Percentiles rank a stretch among this genome's conserved stretches.
phyloP scores from a whole-genome alignment of 2,113 vertebrate species.

The Trematomus loennbergii region DNA sequence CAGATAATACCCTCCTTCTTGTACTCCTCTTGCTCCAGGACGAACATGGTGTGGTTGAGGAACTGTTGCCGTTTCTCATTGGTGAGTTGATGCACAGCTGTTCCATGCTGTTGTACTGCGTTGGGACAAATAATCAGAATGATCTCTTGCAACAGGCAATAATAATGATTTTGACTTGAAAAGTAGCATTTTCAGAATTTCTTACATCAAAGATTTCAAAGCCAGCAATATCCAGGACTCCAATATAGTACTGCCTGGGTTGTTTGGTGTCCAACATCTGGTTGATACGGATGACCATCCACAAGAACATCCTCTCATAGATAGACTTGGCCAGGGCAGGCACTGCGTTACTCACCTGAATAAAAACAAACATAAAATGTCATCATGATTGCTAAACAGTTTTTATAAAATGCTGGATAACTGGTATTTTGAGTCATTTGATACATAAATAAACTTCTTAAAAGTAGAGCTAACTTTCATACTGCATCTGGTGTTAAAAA shows the following conservation, averaged over 20 bases:
- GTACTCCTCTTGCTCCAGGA: slow-evolving; percentile 91
- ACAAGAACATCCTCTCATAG: slow-evolving; percentile 84
- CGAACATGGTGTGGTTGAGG: slow-evolving; percentile 89
- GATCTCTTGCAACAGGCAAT: neutral
- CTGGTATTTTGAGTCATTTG: neutral
- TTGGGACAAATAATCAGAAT: neutral
- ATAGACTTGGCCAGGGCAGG: slow-evolving; percentile 77
- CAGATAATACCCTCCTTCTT: slow-evolving; percentile 91
- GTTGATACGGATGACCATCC: slow-evolving; percentile 83
- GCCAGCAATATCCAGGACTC: slow-evolving; percentile 91
- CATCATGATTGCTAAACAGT: too few relatives aligned
- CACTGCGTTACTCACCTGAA: slow-evolving; percentile 71
- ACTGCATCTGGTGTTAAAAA: slow-evolving; percentile 28
- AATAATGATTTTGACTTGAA: neutral
- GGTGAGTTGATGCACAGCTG: slow-evolving; percentile 92
- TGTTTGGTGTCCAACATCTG: slow-evolving; percentile 83
- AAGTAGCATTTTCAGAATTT: too few relatives aligned
- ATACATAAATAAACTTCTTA: too few relatives aligned
- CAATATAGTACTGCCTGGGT: slow-evolving; percentile 89
- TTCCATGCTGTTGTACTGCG: slow-evolving; percentile 90
- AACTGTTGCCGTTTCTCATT: slow-evolving; percentile 94
- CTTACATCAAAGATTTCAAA: slow-evolving; percentile 88
- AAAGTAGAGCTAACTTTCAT: too few relatives aligned
- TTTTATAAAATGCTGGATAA: too few relatives aligned
- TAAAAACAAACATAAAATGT: neutral